phyloP scores from a whole-genome alignment of 1,140 invertebrate species.

The Portunus trituberculatus region DNA sequence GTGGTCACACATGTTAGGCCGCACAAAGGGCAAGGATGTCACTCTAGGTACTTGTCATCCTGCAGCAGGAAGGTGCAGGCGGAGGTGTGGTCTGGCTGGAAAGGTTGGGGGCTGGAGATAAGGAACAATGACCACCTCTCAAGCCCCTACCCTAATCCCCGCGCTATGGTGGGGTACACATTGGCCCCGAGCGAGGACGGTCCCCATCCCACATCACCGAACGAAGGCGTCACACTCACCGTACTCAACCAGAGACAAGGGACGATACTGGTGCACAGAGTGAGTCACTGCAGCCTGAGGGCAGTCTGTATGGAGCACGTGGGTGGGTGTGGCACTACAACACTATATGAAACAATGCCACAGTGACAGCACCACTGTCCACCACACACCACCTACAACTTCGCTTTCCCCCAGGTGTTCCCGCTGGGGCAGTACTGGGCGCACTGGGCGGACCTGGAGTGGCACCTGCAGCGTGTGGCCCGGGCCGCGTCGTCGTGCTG shows the following conservation, averaged over 20 bases:
- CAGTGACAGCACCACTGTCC: not conserved
- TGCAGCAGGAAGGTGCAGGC: not conserved
- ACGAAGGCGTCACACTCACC: conserved; percentile 58
- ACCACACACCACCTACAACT: not conserved
- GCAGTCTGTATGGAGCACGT: not conserved
- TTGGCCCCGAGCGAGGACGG: not conserved
- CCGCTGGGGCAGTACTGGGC: conserved; percentile 68
- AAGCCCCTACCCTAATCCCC: not conserved
- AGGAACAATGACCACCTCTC: not conserved
- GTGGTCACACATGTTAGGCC: too few relatives aligned
- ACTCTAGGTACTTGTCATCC: not conserved
- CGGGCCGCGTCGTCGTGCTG: conserved; percentile 69
- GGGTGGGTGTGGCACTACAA: not conserved
- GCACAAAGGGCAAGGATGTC: too few relatives aligned
- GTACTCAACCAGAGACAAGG: conserved; percentile 46
- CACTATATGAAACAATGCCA: not conserved
- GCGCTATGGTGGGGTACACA: not conserved
- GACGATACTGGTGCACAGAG: conserved; percentile 33
- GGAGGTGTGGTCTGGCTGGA: conserved; percentile 23
- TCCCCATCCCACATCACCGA: not conserved
- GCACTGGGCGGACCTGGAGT: conserved; percentile 72
- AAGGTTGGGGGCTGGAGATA: conserved; percentile 34
- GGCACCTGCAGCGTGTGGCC: conserved; percentile 72
- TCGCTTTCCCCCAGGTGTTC: conserved; percentile 62
- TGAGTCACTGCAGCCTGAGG: conserved; percentile 24